Base-by-base conservation (phyloP, 30 jellyfish, hydroid and myxozoan genomes). In the Aurelia sp. region DNA sequence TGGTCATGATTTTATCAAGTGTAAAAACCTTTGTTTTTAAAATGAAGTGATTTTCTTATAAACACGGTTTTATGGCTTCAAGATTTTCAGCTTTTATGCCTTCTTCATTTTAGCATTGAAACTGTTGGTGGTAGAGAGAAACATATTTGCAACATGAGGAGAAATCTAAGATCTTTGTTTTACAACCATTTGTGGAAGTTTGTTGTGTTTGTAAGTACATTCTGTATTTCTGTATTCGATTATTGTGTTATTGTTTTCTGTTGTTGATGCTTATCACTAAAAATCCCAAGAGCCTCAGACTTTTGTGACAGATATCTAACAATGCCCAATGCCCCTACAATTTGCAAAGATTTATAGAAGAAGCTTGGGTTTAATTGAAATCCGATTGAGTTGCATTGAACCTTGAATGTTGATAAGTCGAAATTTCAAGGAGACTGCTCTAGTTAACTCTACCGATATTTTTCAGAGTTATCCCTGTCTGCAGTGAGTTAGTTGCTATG, bases 111-210 rank as follows among this genome's bases (percentile, higher is more conserved):
- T 59, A n/a, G 23, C 13, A 18, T 59, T 59, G 31, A 11, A 59
- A 35, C 47, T 41, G 62, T 17, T 22, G 55, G 67, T 44, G 55
- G 16, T 44, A n/a, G 7, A n/a, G 17, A 71, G 37, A 31, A 71
- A 71, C 63, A 41, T 30, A 33, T 20, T 21, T 18, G 37, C 69
- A 30, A 15, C 16, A 73, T 72, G 79, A 76, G 71, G 18, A 19
- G 76, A 20, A 84, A 70, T 59, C 22, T 84, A 9, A 47, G 77
- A 27, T 72, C 87, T 62, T 8, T 71, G n/a, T 71, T 63, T 22
- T 52, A 84, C 87, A 84, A 84, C 52, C 87, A 84, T 31, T 6
- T 76, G 31, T 84, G 93, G 86, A 84, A 84, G 57, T 10, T 73
- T 4, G 55, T 48, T 52, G 55, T 84, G 9, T 59, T 73, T 27